A percentile compares a stretch with the other conserved stretches of the same genome.
phyloP scores from a whole-genome alignment of 2,797 vertebrate species.

The Petrocephalus sullivani region DNA sequence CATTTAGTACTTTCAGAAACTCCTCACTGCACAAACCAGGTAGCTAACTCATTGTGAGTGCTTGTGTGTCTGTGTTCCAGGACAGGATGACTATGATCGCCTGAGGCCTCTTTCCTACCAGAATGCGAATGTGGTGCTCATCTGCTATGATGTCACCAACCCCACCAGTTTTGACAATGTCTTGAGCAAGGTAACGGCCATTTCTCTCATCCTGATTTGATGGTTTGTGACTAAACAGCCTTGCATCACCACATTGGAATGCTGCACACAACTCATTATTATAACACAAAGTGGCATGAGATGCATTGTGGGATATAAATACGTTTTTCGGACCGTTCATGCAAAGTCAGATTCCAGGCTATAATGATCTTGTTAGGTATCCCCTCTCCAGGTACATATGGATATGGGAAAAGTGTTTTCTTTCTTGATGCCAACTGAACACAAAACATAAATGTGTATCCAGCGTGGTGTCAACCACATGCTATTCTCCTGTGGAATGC shows the following conservation, averaged over 20 bases:
- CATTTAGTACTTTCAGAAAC: not conserved
- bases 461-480: not conserved
- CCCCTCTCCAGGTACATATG: not conserved
- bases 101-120: conserved; percentile 91
- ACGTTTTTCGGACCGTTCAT: not conserved
- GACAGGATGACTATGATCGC: conserved; percentile 93
- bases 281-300: not conserved
- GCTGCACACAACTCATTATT: not conserved
- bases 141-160: conserved; percentile 95
- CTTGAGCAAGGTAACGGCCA: conserved; percentile 78
- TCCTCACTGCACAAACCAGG: not conserved
- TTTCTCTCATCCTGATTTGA: not conserved
- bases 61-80: conserved; percentile 52
- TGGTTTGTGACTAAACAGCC: not conserved
- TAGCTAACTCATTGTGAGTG: not conserved
- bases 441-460: not conserved
- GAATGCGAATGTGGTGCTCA: conserved; percentile 77
- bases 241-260: not conserved
- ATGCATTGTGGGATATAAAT: not conserved
- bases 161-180: conserved; percentile 91
- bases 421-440: not conserved
- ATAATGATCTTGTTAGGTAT: not conserved
- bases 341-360: not conserved
- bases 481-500: too few species aligned
- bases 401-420: not conserved